Percentiles rank a stretch among this genome's conserved stretches.
Evolutionary conservation across 2,888 invertebrate species (phyloP).

Genomic region (Andrena praecox): DNA sequence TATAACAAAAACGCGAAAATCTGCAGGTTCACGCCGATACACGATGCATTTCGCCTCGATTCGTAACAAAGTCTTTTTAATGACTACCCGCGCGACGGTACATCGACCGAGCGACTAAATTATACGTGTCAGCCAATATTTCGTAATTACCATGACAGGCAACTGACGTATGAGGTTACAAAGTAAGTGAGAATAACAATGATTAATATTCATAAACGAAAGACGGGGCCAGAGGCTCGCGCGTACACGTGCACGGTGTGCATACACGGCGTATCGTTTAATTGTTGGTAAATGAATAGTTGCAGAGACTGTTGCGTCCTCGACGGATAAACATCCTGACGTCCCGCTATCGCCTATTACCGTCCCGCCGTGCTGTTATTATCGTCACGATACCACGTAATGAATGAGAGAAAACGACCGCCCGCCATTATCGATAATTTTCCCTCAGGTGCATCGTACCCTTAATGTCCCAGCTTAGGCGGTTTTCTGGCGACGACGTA

Average conservation of each 20-base stretch:
- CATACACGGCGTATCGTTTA: slow-evolving; percentile 45
- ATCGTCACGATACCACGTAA: slow-evolving; percentile 72
- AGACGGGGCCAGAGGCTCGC: slow-evolving; percentile 8
- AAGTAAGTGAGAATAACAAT: slow-evolving; percentile 63
- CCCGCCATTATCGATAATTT: slow-evolving; percentile 73
- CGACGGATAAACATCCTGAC: slow-evolving; percentile 62
- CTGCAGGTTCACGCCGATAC: slow-evolving; percentile 25
- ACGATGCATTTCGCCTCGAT: slow-evolving; percentile 26
- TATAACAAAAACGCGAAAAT: slow-evolving; percentile 1
- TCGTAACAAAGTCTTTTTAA: slow-evolving; percentile 31
- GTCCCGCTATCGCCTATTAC: slow-evolving; percentile 69
- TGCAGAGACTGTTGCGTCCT: slow-evolving; percentile 44
- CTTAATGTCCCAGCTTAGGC: slow-evolving; percentile 71
- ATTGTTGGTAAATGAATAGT: slow-evolving; percentile 68
- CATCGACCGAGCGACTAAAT: slow-evolving; percentile 45
- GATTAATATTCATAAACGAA: slow-evolving; percentile 63
- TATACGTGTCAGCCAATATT: slow-evolving; percentile 50
- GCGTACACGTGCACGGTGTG: neutral
- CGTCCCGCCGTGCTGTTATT: slow-evolving; percentile 64
- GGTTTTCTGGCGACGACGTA: slow-evolving; percentile 69
- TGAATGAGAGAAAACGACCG: slow-evolving; percentile 75
- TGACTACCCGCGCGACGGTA: slow-evolving; percentile 1
- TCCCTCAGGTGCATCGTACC: slow-evolving; percentile 71
- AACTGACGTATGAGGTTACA: slow-evolving; percentile 16
- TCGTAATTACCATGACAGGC: slow-evolving; percentile 49